Percentiles rank a stretch among this genome's conserved stretches.
Evolutionary conservation across 2,113 vertebrate genomes (phyloP).

Genomic region (Malurus alboscapulatus): DNA sequence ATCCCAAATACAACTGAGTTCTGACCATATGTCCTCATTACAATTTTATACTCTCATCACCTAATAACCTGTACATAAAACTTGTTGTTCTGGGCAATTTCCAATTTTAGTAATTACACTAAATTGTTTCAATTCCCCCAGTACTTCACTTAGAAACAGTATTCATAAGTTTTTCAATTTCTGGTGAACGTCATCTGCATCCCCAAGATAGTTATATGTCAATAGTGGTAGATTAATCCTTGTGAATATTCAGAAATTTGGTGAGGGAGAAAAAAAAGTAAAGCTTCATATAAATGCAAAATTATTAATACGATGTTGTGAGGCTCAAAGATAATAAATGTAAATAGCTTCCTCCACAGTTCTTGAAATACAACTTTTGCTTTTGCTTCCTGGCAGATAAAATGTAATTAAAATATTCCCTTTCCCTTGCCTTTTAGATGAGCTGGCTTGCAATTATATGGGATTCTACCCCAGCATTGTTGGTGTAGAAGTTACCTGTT

Average conservation of each 20-base stretch:
- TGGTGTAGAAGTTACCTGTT: conserved; percentile 46
- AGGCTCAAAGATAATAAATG: neutral
- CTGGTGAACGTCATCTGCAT: neutral
- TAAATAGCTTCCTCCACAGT: neutral
- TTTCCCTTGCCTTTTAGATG: conserved; percentile 8
- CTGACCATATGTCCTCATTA: neutral
- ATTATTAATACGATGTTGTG: neutral
- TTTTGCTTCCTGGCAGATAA: neutral
- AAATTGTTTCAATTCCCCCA: neutral
- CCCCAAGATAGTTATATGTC: neutral
- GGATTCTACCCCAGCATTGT: conserved; percentile 43
- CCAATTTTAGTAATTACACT: neutral
- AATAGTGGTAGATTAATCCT: neutral
- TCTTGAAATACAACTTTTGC: neutral
- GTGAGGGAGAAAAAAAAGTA: neutral
- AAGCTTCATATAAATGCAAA: neutral
- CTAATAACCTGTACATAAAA: neutral
- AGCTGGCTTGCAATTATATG: conserved; percentile 11
- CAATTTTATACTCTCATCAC: neutral
- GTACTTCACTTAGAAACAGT: neutral
- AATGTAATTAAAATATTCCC: conserved; percentile 37
- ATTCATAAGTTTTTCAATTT: neutral
- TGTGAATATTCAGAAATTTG: neutral
- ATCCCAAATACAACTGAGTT: neutral
- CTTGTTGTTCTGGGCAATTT: neutral